Evolutionary conservation across 2,113 vertebrate species (phyloP).

Genomic region (Carassius carassius): DNA sequence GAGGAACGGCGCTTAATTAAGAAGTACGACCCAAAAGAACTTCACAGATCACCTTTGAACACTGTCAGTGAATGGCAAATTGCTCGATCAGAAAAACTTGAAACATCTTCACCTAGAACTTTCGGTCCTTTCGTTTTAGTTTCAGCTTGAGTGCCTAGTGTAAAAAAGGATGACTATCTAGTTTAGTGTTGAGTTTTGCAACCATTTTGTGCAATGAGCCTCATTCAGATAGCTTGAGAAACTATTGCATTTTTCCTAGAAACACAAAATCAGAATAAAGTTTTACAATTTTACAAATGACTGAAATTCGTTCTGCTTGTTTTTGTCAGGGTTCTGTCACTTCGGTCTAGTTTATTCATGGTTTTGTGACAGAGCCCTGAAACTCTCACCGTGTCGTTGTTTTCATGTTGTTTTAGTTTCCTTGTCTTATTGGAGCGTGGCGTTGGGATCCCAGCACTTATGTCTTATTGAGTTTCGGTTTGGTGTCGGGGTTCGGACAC

Average conservation of each 20-base stretch:
- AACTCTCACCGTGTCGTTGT: no score
- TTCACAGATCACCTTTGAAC: conserved; percentile 40
- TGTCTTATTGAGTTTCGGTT: no score
- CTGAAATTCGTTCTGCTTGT: neutral
- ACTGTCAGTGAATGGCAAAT: conserved; percentile 33
- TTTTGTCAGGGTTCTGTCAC: no score
- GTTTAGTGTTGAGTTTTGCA: conserved; percentile 1
- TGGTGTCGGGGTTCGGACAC: no score
- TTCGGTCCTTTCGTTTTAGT: neutral
- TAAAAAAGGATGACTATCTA: neutral
- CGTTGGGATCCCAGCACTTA: no score
- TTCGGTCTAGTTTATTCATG: no score
- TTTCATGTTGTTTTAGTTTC: no score
- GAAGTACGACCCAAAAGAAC: conserved; percentile 23
- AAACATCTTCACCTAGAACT: conserved; percentile 22
- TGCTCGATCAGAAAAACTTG: conserved; percentile 21
- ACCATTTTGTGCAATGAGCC: neutral
- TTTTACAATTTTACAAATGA: neutral
- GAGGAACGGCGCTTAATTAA: conserved; percentile 34
- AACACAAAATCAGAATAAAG: neutral
- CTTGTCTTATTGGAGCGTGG: no score
- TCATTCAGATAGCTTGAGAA: neutral
- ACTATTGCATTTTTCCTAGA: neutral
- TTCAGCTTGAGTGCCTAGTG: neutral
- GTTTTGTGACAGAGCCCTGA: no score